Percentiles rank a stretch among this genome's conserved stretches.
These are phyloP conservation scores for Dermolepida albohirtum DNA, from an alignment of 2,888 invertebrate species.

Conservation along the genomic window DNA sequence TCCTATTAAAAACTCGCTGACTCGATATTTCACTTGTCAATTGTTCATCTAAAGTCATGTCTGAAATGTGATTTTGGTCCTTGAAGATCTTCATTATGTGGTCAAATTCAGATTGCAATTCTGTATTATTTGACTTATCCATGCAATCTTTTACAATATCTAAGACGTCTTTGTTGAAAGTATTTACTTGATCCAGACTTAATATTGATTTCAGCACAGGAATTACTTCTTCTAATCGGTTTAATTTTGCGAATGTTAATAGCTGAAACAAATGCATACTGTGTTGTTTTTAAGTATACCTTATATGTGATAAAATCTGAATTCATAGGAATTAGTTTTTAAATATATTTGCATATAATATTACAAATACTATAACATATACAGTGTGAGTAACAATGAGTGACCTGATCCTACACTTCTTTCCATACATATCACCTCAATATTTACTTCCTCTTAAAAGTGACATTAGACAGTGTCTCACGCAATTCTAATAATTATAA, in stretches of 20 bases:
- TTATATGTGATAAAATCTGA: no score
- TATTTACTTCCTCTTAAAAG: no score
- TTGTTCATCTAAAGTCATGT: constrained; percentile 13
- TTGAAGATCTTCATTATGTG: constrained; percentile 26
- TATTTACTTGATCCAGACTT: not conserved
- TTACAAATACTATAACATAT: no score
- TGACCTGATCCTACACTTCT: no score
- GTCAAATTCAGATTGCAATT: constrained; percentile 10
- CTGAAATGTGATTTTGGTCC: constrained; percentile 18
- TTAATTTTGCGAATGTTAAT: not conserved
- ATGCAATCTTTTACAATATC: not conserved
- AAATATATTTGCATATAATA: no score
- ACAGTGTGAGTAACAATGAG: no score
- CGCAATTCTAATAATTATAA: no score
- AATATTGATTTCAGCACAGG: not conserved
- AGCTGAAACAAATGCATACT: not conserved
- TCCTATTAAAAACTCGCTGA: not conserved
- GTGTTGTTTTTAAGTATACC: no score
- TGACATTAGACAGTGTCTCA: no score
- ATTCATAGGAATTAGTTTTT: no score
- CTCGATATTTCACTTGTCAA: constrained; percentile 4
- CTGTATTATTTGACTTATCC: constrained; percentile 8
- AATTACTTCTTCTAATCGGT: not conserved
- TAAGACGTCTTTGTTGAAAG: constrained; percentile 7
- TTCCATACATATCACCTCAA: no score